These are phyloP conservation scores for Stenotaenia linearis DNA, from an alignment of 2,888 invertebrate genomes.

Conservation along the genomic window DNA sequence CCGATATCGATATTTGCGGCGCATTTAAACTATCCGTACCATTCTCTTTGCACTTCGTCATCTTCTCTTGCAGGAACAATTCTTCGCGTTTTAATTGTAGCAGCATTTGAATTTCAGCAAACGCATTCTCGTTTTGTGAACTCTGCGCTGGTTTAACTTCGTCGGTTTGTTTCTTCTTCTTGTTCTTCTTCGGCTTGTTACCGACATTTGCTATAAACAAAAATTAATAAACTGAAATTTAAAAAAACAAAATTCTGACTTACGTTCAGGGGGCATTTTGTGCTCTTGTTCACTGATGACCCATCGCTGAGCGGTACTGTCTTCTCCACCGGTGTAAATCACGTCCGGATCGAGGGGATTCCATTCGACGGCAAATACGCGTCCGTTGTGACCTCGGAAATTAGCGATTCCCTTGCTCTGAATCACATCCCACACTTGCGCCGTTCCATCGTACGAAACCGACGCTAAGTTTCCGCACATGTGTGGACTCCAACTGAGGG, in stretches of 20 bases:
- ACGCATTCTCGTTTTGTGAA: background rate
- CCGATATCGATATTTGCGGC: background rate
- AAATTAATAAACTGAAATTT: background rate
- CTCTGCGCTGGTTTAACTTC: background rate
- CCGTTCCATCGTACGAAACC: constrained; percentile 63
- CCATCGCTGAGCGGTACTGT: constrained; percentile 64
- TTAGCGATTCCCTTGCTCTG: constrained; percentile 55
- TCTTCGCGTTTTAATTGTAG: constrained; percentile 8
- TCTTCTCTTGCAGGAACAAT: background rate
- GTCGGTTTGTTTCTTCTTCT: constrained; percentile 4
- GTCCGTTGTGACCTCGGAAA: constrained; percentile 55
- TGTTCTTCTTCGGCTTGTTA: background rate
- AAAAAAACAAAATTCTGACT: background rate
- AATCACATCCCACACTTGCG: constrained; percentile 63
- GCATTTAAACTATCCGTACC: background rate
- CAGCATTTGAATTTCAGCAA: constrained; percentile 27
- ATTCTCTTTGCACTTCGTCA: background rate
- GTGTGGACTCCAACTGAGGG: constrained; percentile 65
- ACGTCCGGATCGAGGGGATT: constrained; percentile 57
- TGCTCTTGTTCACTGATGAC: constrained; percentile 49
- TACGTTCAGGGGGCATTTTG: constrained; percentile 2
- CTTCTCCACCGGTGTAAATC: constrained; percentile 62
- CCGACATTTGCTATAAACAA: background rate
- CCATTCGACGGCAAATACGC: constrained; percentile 60
- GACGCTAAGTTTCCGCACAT: constrained; percentile 59